These are phyloP conservation scores for Anguilla marmorata DNA, from an alignment of 2,797 vertebrate genomes.

Conservation along the genomic window DNA sequence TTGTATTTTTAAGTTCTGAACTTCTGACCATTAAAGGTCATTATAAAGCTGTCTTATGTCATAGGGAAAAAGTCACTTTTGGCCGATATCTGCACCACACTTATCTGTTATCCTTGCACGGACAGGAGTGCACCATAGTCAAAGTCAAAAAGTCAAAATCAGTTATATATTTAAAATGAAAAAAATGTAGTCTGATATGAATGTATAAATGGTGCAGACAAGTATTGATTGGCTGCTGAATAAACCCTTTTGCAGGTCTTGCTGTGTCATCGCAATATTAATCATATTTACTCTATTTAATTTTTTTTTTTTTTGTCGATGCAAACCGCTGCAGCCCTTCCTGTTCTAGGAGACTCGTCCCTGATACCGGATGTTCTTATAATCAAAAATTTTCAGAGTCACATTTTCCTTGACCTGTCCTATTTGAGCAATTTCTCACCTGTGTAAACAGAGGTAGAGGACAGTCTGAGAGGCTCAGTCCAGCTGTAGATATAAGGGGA, in stretches of 20 bases:
- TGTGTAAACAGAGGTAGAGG: not conserved
- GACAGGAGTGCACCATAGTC: not conserved
- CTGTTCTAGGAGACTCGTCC: not conserved
- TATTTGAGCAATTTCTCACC: not conserved
- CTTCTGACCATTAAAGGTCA: too few relatives aligned
- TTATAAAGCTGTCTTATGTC: not conserved
- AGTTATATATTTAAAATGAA: not conserved
- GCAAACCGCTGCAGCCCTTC: not conserved
- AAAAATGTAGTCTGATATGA: not conserved
- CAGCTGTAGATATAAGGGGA: not conserved
- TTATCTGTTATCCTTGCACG: not conserved
- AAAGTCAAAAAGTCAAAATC: constrained; percentile 11
- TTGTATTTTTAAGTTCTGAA: not conserved
- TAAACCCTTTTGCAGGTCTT: not conserved
- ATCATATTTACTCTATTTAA: not conserved
- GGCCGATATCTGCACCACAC: not conserved
- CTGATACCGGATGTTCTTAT: not conserved
- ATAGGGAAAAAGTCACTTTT: not conserved
- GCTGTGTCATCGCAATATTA: not conserved
- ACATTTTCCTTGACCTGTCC: not conserved
- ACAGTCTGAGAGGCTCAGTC: not conserved
- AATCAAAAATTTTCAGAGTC: not conserved
- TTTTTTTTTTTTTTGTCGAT: not conserved
- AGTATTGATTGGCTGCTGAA: not conserved
- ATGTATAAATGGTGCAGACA: not conserved